Evolutionary conservation across 2,888 invertebrate species (phyloP), one percentile per base, ranked within the genome.

Genomic region (Hirtodrosophila confusa): DNA sequence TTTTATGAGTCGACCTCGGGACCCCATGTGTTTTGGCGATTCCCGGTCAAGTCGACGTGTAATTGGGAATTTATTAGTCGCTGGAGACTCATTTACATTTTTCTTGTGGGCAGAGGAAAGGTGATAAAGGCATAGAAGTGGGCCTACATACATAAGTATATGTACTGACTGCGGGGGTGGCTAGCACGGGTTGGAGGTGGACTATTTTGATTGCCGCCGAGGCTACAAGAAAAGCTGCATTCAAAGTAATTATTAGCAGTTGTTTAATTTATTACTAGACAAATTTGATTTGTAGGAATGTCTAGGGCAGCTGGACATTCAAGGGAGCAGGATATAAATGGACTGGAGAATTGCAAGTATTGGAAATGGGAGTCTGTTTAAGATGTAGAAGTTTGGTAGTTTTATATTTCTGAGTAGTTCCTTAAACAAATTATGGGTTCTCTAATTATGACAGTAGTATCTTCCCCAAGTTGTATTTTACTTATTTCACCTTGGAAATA

Each of bases 41-140:
- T 62, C 51, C 50, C 44, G 76, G 82, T 66, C 64, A 66, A 77
- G 69, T 77, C 71, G 69, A 74, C 71, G 87, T 82, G 86, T 88
- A 84, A 86, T 87, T 76, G 87, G 78, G 80, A 86, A 89, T 89
- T 89, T 90, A 89, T 89, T 86, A 83, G 89, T 78, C 89, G 80
- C 89, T 71, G 66, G 90, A 90, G 90, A 90, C 86, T 80, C 88
- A 89, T 89, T 90, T 88, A 86, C 78, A 78, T 78, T 76, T 74
- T 71, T 80, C 73, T 64, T 70, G 40, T 53, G 37, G 37, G 11
- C 17, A 12, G 27, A 44, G 67, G 67, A 5, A 57, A 53, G 53
- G 39, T 50, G 63, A 45, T 27, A 27, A 4, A 39, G 37, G 11
- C 62, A 43, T 33, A 45, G 40, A 8, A 29, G 11, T 12, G 7